Conservation (phyloP, 2,113 vertebrate species). For the Etheostoma cragini region DNA sequence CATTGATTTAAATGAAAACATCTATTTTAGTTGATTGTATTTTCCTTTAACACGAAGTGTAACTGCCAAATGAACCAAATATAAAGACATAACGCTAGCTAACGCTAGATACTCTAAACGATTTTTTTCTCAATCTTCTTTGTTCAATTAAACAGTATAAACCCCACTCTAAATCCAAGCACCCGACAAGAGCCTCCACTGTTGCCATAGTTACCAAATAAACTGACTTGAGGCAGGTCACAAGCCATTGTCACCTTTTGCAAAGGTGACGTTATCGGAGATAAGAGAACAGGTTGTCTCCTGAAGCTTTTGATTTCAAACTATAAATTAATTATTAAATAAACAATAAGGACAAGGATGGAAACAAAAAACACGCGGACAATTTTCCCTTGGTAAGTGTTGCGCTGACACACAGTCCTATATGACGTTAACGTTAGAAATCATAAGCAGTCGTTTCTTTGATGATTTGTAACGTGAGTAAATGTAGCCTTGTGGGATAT, state of each 20-base stretch:
- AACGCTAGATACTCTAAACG: background rate
- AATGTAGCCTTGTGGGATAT: background rate
- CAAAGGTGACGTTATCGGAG: background rate
- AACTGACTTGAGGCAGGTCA: constrained; percentile 21
- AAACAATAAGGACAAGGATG: constrained; percentile 10
- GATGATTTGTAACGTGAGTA: background rate
- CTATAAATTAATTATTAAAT: background rate
- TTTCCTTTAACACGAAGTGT: background rate
- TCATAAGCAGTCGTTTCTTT: background rate
- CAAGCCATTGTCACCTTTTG: background rate
- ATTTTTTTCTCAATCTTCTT: too few species aligned
- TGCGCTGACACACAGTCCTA: too few species aligned
- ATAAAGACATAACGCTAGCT: background rate
- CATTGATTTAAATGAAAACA: background rate
- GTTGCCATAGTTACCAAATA: constrained; percentile 44
- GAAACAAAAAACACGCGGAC: background rate
- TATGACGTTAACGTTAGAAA: background rate
- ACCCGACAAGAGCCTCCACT: too few species aligned
- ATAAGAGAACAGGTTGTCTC: too few species aligned
- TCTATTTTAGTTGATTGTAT: background rate
- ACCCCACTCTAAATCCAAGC: too few species aligned
- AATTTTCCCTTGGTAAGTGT: constrained; percentile 50
- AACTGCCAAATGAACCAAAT: background rate
- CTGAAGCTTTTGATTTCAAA: background rate
- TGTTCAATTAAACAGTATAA: too few species aligned